Base-by-base conservation (phyloP, 2,113 vertebrate genomes). In the Psilopogon haemacephalus region DNA sequence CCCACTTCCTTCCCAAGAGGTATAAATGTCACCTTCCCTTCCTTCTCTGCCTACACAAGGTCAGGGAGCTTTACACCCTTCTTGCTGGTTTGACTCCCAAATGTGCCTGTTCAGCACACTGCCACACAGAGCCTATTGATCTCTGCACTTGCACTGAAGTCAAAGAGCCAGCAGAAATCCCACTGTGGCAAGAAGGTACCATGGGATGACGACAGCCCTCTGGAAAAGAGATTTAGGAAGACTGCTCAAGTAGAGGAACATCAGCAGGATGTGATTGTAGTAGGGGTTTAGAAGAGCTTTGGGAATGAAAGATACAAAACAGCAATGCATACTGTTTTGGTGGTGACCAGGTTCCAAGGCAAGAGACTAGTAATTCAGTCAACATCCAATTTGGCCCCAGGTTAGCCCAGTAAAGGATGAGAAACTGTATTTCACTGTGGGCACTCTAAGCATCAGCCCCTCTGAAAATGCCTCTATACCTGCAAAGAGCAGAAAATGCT, bases 21-120 rank as follows among this genome's bases (percentile, higher is more conserved):
- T 80, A 82, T 92, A 79, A 84, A 94, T 79, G 72, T 95, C 84
- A 94, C 88, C 92, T 94, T 88, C 88, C 27, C 74, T 92, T 88
- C 85, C 89, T 84, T 65, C 38, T 82, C 70, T 11, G 3, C 23
- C 68, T 85, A n/a, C 27, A 67, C 58, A 95, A 95, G 81, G 77
- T 85, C 87, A 90, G 83, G 48, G 37, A 93, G 86, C 65, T 89
- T 90, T 76, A 85, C 40, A 74, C 54, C 32, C 75, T 89, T 82
- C 80, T 88, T 94, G 77, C 79, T 72, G 77, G 71, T 63, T 44
- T 32, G 63, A 23, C 58, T 86, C 80, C 59, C 42, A 84, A 94
- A 88, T 59, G 8, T 69, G 94, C 84, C 65, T 80, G 83, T 75
- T 95, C 94, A 95, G 94, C 93, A 93, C 24, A 19, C 67, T 85